Base-by-base conservation (phyloP, 2,888 invertebrate species). In the Ectemnius cavifrons region DNA sequence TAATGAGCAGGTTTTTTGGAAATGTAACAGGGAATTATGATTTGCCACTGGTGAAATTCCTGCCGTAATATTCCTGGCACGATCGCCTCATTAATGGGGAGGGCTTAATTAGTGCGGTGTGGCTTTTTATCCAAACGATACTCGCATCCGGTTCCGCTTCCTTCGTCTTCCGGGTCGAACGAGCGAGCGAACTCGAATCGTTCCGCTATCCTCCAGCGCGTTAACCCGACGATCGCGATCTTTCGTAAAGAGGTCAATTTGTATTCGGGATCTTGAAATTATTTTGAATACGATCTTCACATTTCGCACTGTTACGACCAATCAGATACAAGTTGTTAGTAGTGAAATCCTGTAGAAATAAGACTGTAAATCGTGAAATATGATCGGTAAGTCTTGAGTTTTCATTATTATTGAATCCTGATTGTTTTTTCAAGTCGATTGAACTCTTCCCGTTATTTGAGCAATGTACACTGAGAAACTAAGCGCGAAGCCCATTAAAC, bases 121-220 rank as follows among this genome's bases (percentile, higher is more conserved):
- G 77, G 75, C 77, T 82, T 83, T 84, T 84, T 82, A 85, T 77
- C 81, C 76, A 70, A 79, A 81, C 84, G 86, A 87, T 86, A 85
- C 71, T 76, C 72, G 69, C 80, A 83, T 86, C 86, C 86, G 82
- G 84, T 86, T 86, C 84, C 86, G 84, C 78, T 79, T 82, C 81
- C 78, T 79, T 63, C 71, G 71, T 64, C 78, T 77, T 75, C 78
- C 75, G 75, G 71, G 20, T 69, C 60, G 71, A 56, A 74, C 74
- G 78, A 82, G 71, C 76, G 67, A 79, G 72, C 63, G 58, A 72
- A 73, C 46, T 68, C 71, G 64, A 73, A 67, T 68, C 71, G 67
- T 60, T 67, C 57, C 47, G 66, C 59, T 57, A 59, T 74, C 80
- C 57, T 49, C 67, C 45, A 62, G 47, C 64, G 59, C 52, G 67